Evolutionary conservation across 2,888 invertebrate genomes (phyloP).

Genomic region (Phania funesta): DNA sequence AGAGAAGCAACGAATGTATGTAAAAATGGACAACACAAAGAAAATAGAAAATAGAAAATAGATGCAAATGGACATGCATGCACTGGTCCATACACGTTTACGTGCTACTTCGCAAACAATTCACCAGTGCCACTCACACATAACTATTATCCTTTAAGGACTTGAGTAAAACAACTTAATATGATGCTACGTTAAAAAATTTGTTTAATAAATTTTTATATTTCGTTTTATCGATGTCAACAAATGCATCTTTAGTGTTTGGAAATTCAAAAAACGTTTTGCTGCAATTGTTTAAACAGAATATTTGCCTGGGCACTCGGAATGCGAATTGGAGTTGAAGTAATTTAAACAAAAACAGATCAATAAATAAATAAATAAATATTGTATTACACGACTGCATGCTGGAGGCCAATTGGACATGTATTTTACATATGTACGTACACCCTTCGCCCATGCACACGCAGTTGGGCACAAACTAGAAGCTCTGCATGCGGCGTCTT

Average conservation of each 20-base stretch:
- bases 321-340: conserved; percentile 9
- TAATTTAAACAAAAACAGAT: conserved; percentile 44
- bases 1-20: background rate
- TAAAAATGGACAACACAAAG: background rate
- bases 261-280: conserved; percentile 51
- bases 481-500: background rate
- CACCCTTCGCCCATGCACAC: background rate
- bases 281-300: conserved; percentile 38
- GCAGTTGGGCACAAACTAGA: background rate
- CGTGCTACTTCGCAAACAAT: background rate
- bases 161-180: background rate
- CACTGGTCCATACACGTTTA: background rate
- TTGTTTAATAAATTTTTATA: background rate
- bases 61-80: background rate
- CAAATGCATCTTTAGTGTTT: conserved; percentile 11
- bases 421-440: conserved; percentile 23
- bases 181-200: background rate
- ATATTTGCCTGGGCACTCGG: conserved; percentile 8
- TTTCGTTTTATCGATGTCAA: background rate
- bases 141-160: background rate
- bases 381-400: conserved; percentile 6
- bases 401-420: conserved; percentile 20
- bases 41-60: background rate
- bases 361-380: conserved; percentile 43
- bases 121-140: background rate